Evolutionary conservation across 2,797 vertebrate genomes (phyloP).

Genomic region (Mormyrus proboscirostris): DNA sequence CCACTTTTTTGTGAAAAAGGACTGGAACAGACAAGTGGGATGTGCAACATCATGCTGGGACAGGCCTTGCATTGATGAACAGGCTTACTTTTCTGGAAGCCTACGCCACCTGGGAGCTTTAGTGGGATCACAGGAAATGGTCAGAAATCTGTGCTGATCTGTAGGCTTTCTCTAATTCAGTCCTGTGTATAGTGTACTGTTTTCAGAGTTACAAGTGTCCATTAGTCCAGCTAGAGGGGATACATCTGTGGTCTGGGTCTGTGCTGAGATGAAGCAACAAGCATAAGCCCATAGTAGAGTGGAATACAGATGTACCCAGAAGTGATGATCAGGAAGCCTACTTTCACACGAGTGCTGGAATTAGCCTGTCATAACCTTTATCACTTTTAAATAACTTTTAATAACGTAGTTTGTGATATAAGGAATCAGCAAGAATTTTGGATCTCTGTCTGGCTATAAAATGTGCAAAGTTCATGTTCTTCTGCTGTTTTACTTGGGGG

Average conservation of each 20-base stretch:
- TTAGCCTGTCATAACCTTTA: not conserved
- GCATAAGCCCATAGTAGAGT: not conserved
- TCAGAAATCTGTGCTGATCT: not conserved
- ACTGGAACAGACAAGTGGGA: not conserved
- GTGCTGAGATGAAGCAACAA: not conserved
- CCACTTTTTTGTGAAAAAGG: not conserved
- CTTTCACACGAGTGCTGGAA: not conserved
- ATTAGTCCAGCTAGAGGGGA: not conserved
- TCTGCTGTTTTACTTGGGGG: not conserved
- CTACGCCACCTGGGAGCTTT: not conserved
- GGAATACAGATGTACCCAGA: not conserved
- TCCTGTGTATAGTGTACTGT: not conserved
- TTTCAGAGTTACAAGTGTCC: not conserved
- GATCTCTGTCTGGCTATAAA: not conserved
- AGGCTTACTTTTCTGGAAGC: slow-evolving; percentile 6
- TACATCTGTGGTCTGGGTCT: not conserved
- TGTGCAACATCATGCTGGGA: not conserved
- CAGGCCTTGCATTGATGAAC: not conserved
- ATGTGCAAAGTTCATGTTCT: not conserved
- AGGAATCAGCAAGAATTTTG: not conserved
- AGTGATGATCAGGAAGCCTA: not conserved
- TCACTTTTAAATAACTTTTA: no score
- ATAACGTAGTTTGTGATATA: not conserved
- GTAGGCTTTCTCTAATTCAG: not conserved
- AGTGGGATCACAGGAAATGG: slow-evolving; percentile 5